Conservation (phyloP, 2,797 vertebrate genomes). For the Dipus sagitta region DNA sequence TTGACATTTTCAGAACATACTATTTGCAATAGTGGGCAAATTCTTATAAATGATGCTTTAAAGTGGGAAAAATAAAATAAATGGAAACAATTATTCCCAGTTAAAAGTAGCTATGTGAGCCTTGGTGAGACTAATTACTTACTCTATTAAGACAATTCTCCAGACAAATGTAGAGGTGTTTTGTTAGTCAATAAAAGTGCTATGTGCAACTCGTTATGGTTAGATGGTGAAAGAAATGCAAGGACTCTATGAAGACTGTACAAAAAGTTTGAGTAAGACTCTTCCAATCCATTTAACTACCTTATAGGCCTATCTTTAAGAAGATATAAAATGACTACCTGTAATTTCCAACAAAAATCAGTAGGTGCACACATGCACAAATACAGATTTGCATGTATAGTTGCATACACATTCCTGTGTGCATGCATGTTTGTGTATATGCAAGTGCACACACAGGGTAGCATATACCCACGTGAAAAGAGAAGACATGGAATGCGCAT, state of each 20-base stretch:
- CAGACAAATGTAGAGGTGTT: not conserved
- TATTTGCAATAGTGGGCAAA: slow-evolving; percentile 46
- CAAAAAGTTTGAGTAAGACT: not conserved
- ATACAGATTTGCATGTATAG: not conserved
- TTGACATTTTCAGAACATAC: slow-evolving; percentile 44
- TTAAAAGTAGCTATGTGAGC: slow-evolving; percentile 18
- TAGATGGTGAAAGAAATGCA: slow-evolving; percentile 36
- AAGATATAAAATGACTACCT: not conserved
- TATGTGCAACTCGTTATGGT: not conserved
- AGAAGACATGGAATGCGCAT: not conserved
- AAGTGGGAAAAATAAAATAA: slow-evolving; percentile 32
- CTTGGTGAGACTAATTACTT: slow-evolving; percentile 35
- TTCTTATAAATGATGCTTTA: slow-evolving; percentile 44
- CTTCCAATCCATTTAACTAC: not conserved
- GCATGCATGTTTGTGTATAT: not conserved
- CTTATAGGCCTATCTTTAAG: not conserved
- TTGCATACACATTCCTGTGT: not conserved
- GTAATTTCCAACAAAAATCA: slow-evolving; percentile 4
- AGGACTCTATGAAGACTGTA: not conserved
- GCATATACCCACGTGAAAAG: not conserved
- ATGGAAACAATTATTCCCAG: slow-evolving; percentile 62
- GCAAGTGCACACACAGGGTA: not conserved
- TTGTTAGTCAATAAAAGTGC: slow-evolving; percentile 37
- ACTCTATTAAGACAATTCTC: slow-evolving; percentile 22
- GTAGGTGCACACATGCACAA: not conserved